Percentiles rank a stretch among this genome's conserved stretches.
phyloP scores from a whole-genome alignment of 1,140 invertebrate genomes.

The Trichomalopsis sarcophagae region DNA sequence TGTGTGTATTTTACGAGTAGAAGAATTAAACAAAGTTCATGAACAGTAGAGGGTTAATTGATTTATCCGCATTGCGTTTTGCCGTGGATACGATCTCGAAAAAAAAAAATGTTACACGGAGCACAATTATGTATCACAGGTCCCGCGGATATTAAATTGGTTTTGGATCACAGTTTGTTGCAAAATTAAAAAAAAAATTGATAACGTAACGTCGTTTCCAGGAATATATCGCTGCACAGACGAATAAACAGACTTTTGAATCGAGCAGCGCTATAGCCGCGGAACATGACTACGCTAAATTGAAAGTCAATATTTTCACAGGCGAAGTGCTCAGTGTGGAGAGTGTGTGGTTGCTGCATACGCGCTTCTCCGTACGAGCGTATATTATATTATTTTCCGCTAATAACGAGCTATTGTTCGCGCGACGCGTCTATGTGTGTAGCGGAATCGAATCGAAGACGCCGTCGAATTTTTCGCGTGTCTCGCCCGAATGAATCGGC shows the following conservation, averaged over 20 bases:
- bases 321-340: background rate
- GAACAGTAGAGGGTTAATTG: background rate
- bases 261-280: no score
- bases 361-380: background rate
- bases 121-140: no score
- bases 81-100: background rate
- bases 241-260: background rate
- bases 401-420: background rate
- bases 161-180: no score
- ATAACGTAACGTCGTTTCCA: background rate
- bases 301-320: conserved; percentile 10
- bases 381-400: background rate
- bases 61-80: background rate
- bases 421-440: background rate
- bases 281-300: background rate
- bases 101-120: no score
- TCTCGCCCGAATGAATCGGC: background rate
- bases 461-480: background rate
- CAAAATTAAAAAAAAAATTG: background rate
- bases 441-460: no score
- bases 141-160: no score
- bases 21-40: no score
- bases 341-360: background rate
- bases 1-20: no score
- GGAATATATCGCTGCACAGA: background rate